phyloP scores from a whole-genome alignment of 2,113 vertebrate genomes.

The Engraulis encrasicolus region DNA sequence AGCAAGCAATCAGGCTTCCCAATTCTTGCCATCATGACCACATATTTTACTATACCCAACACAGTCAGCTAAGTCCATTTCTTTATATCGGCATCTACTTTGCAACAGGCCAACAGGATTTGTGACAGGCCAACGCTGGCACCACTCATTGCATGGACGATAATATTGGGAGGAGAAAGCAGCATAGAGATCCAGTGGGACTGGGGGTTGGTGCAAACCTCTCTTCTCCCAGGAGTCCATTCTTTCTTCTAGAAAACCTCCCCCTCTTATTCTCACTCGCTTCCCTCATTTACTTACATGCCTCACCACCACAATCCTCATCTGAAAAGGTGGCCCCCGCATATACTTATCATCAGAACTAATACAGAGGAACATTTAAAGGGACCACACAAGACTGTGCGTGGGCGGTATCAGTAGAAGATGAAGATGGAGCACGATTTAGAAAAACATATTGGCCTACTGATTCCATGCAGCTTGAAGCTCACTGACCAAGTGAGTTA shows the following conservation, averaged over 20 bases:
- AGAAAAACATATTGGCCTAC: background rate
- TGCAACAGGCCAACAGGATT: too few species aligned
- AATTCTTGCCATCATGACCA: too few species aligned
- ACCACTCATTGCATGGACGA: slow-evolving; percentile 23
- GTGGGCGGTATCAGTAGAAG: background rate
- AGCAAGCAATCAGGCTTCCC: background rate
- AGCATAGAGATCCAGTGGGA: background rate
- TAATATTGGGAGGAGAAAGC: background rate
- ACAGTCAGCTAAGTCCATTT: too few species aligned
- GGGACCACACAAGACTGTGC: background rate
- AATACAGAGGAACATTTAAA: background rate
- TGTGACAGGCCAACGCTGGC: background rate
- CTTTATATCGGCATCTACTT: background rate
- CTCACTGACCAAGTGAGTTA: too few species aligned
- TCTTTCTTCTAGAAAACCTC: background rate
- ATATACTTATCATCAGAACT: background rate
- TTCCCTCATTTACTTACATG: background rate
- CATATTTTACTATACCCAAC: too few species aligned
- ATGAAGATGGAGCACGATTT: background rate
- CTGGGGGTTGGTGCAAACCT: background rate
- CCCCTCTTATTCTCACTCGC: background rate
- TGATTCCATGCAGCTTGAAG: too few species aligned
- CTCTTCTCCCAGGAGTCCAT: background rate
- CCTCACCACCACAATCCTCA: background rate
- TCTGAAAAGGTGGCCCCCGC: background rate